Evolutionary conservation across 2,113 vertebrate species (phyloP), one percentile per base, ranked within the genome.

Genomic region (Callithrix jacchus): DNA sequence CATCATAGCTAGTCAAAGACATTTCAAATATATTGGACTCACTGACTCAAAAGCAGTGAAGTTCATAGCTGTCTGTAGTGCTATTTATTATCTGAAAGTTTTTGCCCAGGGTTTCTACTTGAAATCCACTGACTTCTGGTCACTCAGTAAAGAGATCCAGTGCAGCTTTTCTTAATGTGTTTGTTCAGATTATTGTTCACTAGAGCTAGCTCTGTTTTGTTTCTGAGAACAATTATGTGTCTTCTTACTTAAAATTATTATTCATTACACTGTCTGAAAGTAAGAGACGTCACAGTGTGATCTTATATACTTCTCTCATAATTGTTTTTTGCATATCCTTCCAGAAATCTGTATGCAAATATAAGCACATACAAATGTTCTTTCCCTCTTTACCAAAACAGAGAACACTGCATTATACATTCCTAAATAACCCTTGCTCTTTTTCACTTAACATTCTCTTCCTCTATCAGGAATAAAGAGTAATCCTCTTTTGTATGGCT

Each of bases 221-320:
- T 86, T 70, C 71, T 66, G 45, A 89, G 32, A 92, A 76, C 11
- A 74, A 64, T 68, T 87, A 21, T 21, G 47, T 47, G 21, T 83
- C 17, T 79, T 87, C 71, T 82, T 32, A 93, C n/a, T 82, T 87
- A 23, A 83, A 56, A 92, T 56, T 80, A 90, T 58, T 54, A 87
- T 27, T 49, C 45, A 87, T 27, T 40, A 21, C 17, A 76, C 20
- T 58, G 40, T 35, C 40, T 91, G 35, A 8, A 49, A 10, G 32
- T 49, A 83, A 18, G 10, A 6, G 35, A 56, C 3, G 32, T 76
- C 32, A 47, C 47, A 81, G 27, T 82, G 76, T 87, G 13, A 64
- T 27, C 8, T 82, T 20, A 56, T 27, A 18, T 13, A 13, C 47
- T 74, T 81, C 85, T 40, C 40, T 84, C n/a, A 61, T 61, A 82